phyloP scores from a whole-genome alignment of 1,140 invertebrate genomes.

The Dendroctonus valens region DNA sequence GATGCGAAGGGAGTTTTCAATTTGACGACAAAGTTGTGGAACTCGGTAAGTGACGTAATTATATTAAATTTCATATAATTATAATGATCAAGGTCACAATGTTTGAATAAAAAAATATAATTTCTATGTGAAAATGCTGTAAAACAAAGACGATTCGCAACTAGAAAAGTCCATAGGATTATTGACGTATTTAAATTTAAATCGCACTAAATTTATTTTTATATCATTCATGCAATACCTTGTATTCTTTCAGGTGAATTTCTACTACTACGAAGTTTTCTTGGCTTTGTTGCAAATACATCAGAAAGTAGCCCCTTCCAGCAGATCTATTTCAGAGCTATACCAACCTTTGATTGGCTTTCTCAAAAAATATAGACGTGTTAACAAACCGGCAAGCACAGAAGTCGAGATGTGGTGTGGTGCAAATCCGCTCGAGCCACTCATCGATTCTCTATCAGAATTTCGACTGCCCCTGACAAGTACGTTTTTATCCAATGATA shows the following conservation, averaged over 20 bases:
- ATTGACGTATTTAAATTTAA: slow-evolving; percentile 5
- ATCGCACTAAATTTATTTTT: background rate
- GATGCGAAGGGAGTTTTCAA: slow-evolving; percentile 19
- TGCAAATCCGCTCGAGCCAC: slow-evolving; percentile 33
- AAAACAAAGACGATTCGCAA: slow-evolving; percentile 16
- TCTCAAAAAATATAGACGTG: slow-evolving; percentile 40
- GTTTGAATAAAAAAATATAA: too few species aligned
- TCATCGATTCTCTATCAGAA: slow-evolving; percentile 40
- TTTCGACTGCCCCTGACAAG: slow-evolving; percentile 41
- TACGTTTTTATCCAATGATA: slow-evolving; percentile 39
- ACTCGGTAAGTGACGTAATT: slow-evolving; percentile 3
- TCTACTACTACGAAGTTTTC: slow-evolving; percentile 47
- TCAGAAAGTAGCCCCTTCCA: background rate
- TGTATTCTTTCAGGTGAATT: slow-evolving; percentile 39
- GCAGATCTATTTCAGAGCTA: background rate
- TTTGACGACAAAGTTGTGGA: too few species aligned
- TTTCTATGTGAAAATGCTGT: slow-evolving; percentile 22
- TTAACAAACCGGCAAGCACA: slow-evolving; percentile 33
- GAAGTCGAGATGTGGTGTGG: slow-evolving; percentile 45
- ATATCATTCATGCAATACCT: background rate
- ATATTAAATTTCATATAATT: background rate
- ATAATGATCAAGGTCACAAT: too few species aligned
- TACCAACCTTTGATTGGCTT: slow-evolving; percentile 33
- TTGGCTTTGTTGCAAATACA: slow-evolving; percentile 20
- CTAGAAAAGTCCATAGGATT: background rate